A percentile compares a stretch with the other conserved stretches of the same genome.
Conservation (phyloP, 1,140 invertebrate species). For the Nephila pilipes region DNA sequence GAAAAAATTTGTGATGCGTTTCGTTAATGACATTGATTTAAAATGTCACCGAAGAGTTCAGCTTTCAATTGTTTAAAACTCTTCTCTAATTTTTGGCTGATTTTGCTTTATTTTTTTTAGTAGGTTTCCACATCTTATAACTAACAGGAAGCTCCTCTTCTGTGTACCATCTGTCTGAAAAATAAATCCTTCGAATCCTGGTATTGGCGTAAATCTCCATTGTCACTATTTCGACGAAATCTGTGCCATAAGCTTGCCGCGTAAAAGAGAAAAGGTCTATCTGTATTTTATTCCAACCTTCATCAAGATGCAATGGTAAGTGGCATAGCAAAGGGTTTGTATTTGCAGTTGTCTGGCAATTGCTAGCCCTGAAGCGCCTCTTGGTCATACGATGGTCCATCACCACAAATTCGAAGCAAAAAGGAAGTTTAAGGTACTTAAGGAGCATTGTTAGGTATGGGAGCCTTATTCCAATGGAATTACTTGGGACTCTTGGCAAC, state of each 20-base stretch:
- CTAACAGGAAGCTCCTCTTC: conserved; percentile 39
- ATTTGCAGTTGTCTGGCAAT: not conserved
- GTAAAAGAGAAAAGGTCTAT: conserved; percentile 38
- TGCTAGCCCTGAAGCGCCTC: conserved; percentile 59
- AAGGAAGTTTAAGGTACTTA: conserved; percentile 54
- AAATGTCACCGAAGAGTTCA: no score
- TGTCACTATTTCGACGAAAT: conserved; percentile 31
- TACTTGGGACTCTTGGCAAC: not conserved
- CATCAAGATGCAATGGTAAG: conserved; percentile 57
- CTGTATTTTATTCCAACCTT: conserved; percentile 62
- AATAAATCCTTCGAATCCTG: conserved; percentile 40
- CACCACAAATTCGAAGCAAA: conserved; percentile 59
- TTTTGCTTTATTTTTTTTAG: not conserved
- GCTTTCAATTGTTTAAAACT: not conserved
- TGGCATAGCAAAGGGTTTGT: conserved; percentile 48
- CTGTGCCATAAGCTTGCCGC: not conserved
- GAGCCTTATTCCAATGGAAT: conserved; percentile 37
- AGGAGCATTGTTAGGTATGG: conserved; percentile 55
- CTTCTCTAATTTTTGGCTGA: not conserved
- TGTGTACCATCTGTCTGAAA: conserved; percentile 64
- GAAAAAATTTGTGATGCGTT: no score
- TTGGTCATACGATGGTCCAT: conserved; percentile 17
- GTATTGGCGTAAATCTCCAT: conserved; percentile 52
- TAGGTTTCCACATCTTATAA: conserved; percentile 35
- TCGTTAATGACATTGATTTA: no score